A percentile compares a stretch with the other conserved stretches of the same genome.
Conservation (phyloP, 1,140 invertebrate species). For the Drosophila rhopaloa region DNA sequence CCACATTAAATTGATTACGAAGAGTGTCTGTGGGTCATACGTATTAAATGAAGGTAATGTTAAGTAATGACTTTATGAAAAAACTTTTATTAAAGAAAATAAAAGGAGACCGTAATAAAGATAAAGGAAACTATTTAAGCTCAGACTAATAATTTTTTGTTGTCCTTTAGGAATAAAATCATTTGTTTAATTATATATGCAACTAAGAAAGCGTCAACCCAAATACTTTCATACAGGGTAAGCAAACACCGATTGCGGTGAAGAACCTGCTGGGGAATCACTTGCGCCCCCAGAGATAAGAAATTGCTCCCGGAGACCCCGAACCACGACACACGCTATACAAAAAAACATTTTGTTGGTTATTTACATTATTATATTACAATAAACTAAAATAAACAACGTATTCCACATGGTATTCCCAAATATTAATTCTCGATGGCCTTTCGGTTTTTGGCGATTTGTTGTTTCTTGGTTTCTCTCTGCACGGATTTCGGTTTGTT, state of each 20-base stretch:
- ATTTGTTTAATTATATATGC: no score
- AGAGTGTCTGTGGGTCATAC: no score
- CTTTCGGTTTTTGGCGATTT: constrained; percentile 30
- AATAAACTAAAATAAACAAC: constrained; percentile 13
- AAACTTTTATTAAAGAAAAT: no score
- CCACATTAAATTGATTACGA: no score
- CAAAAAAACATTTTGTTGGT: neutral
- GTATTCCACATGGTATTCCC: neutral
- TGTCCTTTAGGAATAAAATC: neutral
- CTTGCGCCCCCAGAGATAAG: constrained; percentile 51
- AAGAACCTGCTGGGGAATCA: constrained; percentile 59
- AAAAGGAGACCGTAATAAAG: no score
- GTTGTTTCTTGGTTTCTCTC: constrained; percentile 34
- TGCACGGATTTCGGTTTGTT: neutral
- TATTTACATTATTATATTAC: constrained; percentile 18
- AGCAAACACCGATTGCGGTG: constrained; percentile 25
- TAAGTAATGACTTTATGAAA: no score
- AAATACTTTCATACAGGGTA: constrained; percentile 5
- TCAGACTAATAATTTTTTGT: no score
- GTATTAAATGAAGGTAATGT: no score
- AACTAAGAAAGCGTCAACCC: no score
- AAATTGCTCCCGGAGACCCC: constrained; percentile 27
- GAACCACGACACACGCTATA: neutral
- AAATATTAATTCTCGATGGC: constrained; percentile 31
- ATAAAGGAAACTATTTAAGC: no score